These are phyloP conservation scores for Cinclus cinclus DNA, from an alignment of 2,113 vertebrate genomes.

Conservation along the genomic window DNA sequence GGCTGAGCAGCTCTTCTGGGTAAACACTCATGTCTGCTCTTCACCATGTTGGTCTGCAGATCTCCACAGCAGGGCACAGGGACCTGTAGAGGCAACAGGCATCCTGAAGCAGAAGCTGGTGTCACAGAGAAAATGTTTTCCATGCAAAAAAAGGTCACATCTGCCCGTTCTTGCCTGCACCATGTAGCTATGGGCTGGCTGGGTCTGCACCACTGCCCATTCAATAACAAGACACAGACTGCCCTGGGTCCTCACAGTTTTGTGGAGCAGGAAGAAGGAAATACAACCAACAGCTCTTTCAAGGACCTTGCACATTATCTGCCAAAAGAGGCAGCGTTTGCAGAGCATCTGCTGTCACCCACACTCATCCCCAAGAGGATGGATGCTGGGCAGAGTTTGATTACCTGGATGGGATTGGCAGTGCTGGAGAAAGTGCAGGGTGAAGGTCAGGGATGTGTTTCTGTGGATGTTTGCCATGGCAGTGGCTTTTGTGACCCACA, in stretches of 20 bases:
- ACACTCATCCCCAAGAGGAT: background rate
- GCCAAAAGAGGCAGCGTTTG: background rate
- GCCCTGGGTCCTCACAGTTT: background rate
- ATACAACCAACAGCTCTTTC: background rate
- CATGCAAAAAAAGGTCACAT: background rate
- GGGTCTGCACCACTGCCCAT: background rate
- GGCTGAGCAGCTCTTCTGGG: background rate
- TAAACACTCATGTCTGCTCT: background rate
- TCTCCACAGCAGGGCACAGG: background rate
- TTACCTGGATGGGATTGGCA: background rate
- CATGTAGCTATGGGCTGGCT: background rate
- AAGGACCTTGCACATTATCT: background rate
- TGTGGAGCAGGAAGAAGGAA: background rate
- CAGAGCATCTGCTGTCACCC: background rate
- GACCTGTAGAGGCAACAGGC: background rate
- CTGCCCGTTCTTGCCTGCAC: fast-evolving
- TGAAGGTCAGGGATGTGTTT: background rate
- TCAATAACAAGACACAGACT: background rate
- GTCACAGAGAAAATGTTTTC: background rate
- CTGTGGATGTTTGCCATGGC: background rate
- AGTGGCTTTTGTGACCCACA: background rate
- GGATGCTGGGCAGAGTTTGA: background rate
- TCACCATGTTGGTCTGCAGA: background rate
- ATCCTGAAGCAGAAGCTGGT: background rate
- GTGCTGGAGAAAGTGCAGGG: background rate